Percentiles rank a stretch among this genome's conserved stretches.
phyloP scores from a whole-genome alignment of 2,113 vertebrate genomes.

The Xiphophorus hellerii region DNA sequence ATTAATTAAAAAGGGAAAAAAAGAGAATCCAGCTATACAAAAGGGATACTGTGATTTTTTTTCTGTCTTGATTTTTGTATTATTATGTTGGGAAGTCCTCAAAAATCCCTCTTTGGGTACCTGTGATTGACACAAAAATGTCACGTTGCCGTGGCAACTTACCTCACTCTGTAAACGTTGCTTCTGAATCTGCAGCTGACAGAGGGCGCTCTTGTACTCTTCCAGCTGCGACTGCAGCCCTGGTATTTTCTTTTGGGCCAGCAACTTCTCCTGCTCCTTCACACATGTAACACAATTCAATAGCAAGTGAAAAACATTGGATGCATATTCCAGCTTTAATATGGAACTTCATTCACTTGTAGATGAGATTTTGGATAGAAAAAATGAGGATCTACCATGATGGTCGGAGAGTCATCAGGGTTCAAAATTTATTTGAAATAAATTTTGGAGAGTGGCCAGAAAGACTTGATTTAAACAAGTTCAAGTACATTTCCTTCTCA shows the following conservation, averaged over 20 bases:
- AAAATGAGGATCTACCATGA: no score
- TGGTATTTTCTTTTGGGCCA: constrained; percentile 84
- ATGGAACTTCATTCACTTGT: neutral
- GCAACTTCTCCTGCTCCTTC: constrained; percentile 85
- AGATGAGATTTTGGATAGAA: no score
- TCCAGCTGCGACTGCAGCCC: constrained; percentile 87
- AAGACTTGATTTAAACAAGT: no score
- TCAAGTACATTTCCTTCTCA: no score
- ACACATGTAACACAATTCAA: constrained; percentile 20
- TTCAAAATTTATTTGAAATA: no score
- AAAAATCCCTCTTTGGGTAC: neutral
- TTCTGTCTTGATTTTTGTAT: no score
- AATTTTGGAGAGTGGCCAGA: no score
- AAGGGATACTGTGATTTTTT: neutral
- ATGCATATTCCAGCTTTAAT: neutral
- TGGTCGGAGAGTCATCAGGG: no score
- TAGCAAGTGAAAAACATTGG: constrained; percentile 2
- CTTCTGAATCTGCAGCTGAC: constrained; percentile 88
- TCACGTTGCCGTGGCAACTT: constrained; percentile 58
- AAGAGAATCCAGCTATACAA: neutral
- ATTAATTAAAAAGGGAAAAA: neutral
- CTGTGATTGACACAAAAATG: neutral
- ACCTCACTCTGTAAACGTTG: constrained; percentile 90
- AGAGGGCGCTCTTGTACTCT: constrained; percentile 88
- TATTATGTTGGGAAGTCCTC: no score